phyloP scores from a whole-genome alignment of 2,797 vertebrate genomes.

The Malurus leucopterus region DNA sequence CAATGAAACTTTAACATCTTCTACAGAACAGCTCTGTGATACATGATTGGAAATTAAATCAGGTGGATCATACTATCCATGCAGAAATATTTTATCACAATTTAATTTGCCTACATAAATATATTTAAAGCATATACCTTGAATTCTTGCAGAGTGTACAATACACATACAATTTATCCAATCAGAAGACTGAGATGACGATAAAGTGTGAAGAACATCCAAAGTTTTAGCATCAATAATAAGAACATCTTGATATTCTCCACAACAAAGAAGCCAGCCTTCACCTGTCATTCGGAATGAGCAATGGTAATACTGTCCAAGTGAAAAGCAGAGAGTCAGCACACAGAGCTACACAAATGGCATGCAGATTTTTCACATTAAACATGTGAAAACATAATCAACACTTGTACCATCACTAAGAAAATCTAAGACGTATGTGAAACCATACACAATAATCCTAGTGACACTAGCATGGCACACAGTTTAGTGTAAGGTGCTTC shows the following conservation, averaged over 20 bases:
- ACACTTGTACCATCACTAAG: neutral
- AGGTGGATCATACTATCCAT: neutral
- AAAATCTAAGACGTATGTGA: neutral
- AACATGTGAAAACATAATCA: neutral
- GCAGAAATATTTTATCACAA: neutral
- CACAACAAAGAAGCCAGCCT: constrained; percentile 81
- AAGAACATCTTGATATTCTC: constrained; percentile 76
- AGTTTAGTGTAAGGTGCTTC: neutral
- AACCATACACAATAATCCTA: neutral
- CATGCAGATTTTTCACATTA: neutral
- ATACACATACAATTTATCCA: constrained; percentile 79
- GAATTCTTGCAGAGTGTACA: constrained; percentile 74
- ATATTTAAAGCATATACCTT: constrained; percentile 61
- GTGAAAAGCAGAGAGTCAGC: constrained; percentile 17
- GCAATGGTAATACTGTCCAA: constrained; percentile 77
- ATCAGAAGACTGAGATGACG: constrained; percentile 67
- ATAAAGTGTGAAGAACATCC: constrained; percentile 65
- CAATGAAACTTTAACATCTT: neutral
- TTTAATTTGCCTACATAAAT: neutral
- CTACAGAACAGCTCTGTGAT: neutral
- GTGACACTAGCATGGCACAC: neutral
- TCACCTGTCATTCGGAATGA: constrained; percentile 77
- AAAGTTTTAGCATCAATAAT: constrained; percentile 76
- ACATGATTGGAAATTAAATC: neutral
- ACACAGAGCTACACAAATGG: neutral